phyloP scores from a whole-genome alignment of 92 coral and sea anemone genomes.

The Meandrina meandrites region DNA sequence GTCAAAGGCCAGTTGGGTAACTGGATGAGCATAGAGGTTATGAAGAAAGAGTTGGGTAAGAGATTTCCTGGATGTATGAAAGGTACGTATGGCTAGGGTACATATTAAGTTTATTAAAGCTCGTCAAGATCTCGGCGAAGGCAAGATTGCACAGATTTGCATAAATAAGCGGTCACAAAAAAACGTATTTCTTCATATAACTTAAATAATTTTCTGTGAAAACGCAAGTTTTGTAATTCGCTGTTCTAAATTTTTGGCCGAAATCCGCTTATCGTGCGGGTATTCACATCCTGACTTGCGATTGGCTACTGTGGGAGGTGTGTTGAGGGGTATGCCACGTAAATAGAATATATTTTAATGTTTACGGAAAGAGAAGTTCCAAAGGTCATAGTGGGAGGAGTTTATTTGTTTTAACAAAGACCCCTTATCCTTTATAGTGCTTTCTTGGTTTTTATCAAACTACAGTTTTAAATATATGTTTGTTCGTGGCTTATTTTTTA shows the following conservation, averaged over 20 bases:
- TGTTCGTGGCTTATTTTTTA: background rate
- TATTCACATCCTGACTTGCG: slow-evolving; percentile 19
- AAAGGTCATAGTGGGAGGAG: slow-evolving; percentile 21
- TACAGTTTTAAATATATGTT: background rate
- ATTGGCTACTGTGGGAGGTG: slow-evolving; percentile 64
- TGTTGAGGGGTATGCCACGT: slow-evolving; percentile 69
- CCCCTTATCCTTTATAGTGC: background rate
- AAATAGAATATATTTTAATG: slow-evolving; percentile 28
- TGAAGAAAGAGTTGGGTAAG: slow-evolving; percentile 62
- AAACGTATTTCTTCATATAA: background rate
- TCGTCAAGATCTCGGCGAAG: background rate
- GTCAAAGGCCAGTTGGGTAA: slow-evolving; percentile 74
- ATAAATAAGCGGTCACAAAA: background rate
- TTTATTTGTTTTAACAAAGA: slow-evolving; percentile 1
- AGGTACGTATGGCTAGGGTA: slow-evolving; percentile 50
- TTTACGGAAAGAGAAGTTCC: background rate
- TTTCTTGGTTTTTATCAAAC: background rate
- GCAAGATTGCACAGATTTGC: background rate
- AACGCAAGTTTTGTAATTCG: background rate
- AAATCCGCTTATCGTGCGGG: slow-evolving; percentile 17
- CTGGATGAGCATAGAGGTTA: slow-evolving; percentile 74
- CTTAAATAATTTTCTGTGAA: background rate
- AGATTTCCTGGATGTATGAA: slow-evolving; percentile 86
- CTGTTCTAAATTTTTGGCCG: background rate
- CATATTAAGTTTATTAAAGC: background rate